Base-by-base conservation (phyloP, 2,888 invertebrate species). In the Cylloceria caligata region DNA sequence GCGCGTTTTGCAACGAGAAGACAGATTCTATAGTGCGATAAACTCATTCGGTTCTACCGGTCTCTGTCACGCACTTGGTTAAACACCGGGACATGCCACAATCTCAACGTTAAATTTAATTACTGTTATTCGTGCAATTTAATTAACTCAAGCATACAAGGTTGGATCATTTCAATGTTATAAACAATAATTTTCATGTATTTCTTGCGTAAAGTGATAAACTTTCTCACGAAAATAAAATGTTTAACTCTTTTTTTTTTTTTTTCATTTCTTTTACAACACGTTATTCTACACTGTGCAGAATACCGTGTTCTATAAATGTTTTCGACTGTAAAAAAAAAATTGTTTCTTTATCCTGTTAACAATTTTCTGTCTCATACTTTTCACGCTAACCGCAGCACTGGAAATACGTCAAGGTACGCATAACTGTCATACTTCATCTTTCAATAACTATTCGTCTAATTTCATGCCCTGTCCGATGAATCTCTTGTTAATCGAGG, bases 351-450 rank as follows among this genome's bases (percentile, higher is more conserved):
- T 57, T 16, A 71, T 75, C 27, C 30, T 62, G 9, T 74, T 19
- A 36, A 36, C 21, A 55, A 64, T 24, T 45, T 64, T 83, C 80
- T 92, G 89, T 89, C 88, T 89, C 87, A 88, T 90, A 87, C 89
- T 24, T 92, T 93, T 93, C 93, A 93, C 91, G 93, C 93, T 91
- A 89, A 84, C 87, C 83, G 93, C 94, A 96, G 96, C 96, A 96
- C 93, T 96, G 96, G 96, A 96, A 96, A 93, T 96, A 96, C 93
- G 94, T 96, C 91, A 96, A 96, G 96, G 96, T 96, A 94, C 94
- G 96, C 95, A 93, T 72, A 72, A 39, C 27, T 19, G 60, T 30
- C 19, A 42, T 57, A 57, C 34, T 55, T 34, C 19, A 34, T 34
- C 21, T 68, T 49, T 68, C 19, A 36, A 13, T 52, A 9, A 49